These are phyloP conservation scores for Naja naja DNA, from an alignment of 2,113 vertebrate species.

Conservation along the genomic window DNA sequence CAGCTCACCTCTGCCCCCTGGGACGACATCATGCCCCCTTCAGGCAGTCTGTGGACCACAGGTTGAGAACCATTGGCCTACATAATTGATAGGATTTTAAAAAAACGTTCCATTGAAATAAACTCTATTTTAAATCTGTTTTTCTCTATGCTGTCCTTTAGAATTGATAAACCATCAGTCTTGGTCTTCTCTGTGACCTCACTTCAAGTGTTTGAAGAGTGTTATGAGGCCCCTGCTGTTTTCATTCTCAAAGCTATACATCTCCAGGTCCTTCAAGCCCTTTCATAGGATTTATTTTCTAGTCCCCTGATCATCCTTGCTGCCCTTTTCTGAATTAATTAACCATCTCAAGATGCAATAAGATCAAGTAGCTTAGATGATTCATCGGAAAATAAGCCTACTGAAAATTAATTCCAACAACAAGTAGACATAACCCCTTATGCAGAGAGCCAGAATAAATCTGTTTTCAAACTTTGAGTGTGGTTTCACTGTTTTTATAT, in stretches of 20 bases:
- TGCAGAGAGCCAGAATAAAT: neutral
- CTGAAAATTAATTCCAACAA: neutral
- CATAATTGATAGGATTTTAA: neutral
- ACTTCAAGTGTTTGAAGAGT: neutral
- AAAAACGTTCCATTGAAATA: neutral
- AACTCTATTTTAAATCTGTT: neutral
- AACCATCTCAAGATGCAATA: neutral
- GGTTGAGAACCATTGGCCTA: too few relatives aligned
- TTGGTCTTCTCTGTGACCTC: neutral
- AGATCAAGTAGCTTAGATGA: neutral
- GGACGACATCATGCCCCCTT: too few relatives aligned
- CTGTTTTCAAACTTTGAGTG: too few relatives aligned
- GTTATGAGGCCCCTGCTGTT: neutral
- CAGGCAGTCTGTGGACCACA: too few relatives aligned
- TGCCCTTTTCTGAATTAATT: neutral
- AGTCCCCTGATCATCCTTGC: neutral
- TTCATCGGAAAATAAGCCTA: neutral
- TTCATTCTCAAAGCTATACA: neutral
- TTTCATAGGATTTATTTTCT: neutral
- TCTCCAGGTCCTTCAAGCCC: neutral
- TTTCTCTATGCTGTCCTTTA: neutral
- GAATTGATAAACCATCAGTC: neutral
- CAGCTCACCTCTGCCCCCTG: too few relatives aligned
- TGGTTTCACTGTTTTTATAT: neutral
- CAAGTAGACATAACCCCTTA: neutral